Evolutionary conservation across 1,140 invertebrate species (phyloP), one percentile per base, ranked within the genome.

Genomic region (Camponotus vicinus): DNA sequence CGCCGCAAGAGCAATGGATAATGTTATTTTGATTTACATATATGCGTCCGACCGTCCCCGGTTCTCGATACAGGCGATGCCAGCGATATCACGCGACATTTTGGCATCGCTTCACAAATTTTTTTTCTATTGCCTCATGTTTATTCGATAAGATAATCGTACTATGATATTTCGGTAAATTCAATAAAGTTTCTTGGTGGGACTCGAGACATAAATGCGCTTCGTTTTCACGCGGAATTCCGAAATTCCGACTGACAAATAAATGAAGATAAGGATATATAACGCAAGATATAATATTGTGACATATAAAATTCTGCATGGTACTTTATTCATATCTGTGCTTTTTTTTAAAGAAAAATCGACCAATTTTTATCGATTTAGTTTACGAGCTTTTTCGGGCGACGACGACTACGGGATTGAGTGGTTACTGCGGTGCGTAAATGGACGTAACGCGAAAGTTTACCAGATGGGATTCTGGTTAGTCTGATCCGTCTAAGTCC

Each of bases 401-500:
- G 67, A 27, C 52, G 6, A 11, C 7, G 55, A n/a, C 55, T 61
- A 9, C 55, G 42, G 37, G 32, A 75, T 83, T 75, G 79, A 83
- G 78, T 32, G 66, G 84, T 77, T 66, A 61, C 40, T 61, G 77
- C 59, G 88, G 86, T 90, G 89, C 55, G 86, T 88, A 82, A 90
- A 82, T 82, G 64, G 88, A 79, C 85, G 89, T 86, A 90, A 85
- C 90, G 78, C 59, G 70, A 89, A 92, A 93, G 89, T 91, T 92
- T 91, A 93, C 88, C 93, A 94, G 93, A 94, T 94, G 94, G 93
- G 93, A 94, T 93, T 93, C 92, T 89, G 93, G 92, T 93, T 90
- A 92, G 91, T 89, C 92, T 94, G 93, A 94, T 94, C 93, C 93
- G 75, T 90, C 88, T 92, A 93, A 93, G 91, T 91, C 92, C 89